Percentiles rank a stretch among this genome's conserved stretches.
Conservation (phyloP, 2,797 vertebrate species). For the Gadopsis bispinosus region DNA sequence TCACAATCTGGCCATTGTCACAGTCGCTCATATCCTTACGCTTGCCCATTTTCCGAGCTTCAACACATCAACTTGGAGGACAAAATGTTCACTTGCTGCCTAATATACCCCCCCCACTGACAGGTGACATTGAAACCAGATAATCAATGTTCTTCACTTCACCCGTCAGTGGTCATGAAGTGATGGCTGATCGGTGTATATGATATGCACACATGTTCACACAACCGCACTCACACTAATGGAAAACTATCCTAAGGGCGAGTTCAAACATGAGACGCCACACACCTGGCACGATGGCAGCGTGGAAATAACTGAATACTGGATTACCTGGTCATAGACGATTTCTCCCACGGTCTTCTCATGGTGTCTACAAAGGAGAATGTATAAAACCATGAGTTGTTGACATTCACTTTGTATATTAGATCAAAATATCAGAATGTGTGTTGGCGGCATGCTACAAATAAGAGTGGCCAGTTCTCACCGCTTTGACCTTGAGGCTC, state of each 20-base stretch:
- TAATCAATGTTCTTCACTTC: too few species aligned
- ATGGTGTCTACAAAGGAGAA: conserved; percentile 74
- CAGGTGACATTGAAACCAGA: too few species aligned
- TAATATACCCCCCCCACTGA: too few species aligned
- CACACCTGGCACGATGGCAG: not conserved
- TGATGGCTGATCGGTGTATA: too few species aligned
- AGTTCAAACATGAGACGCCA: conserved; percentile 37
- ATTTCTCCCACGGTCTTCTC: conserved; percentile 87
- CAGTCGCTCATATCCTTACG: too few species aligned
- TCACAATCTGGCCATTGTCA: too few species aligned
- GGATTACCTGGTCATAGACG: conserved; percentile 82
- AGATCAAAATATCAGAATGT: conserved; percentile 1
- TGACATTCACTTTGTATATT: not conserved
- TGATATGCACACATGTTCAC: conserved; percentile 14
- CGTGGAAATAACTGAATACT: conserved; percentile 2
- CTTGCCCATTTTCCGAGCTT: too few species aligned
- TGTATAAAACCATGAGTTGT: conserved; percentile 13
- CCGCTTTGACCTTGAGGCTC: conserved; percentile 84
- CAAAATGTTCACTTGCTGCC: too few species aligned
- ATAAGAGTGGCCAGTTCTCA: conserved; percentile 70
- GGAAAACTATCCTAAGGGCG: conserved; percentile 26
- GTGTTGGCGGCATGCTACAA: conserved; percentile 21
- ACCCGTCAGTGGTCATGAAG: too few species aligned
- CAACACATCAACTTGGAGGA: too few species aligned
- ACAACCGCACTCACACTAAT: conserved; percentile 39